A percentile compares a stretch with the other conserved stretches of the same genome.
These are phyloP conservation scores for Hydrocynus forskahlii DNA, from an alignment of 2,797 vertebrate species.

Conservation along the genomic window DNA sequence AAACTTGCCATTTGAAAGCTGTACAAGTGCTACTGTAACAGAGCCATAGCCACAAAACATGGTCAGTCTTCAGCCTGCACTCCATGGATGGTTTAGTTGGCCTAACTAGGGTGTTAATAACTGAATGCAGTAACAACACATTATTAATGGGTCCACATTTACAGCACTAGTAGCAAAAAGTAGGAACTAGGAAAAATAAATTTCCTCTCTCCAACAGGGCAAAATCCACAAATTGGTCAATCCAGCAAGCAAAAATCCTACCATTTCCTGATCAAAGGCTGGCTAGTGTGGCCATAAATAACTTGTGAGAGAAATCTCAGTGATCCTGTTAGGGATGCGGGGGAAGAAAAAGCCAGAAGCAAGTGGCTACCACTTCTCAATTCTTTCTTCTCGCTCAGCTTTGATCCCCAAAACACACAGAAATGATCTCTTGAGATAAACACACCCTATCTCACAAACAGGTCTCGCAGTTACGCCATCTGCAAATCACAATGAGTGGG, in stretches of 20 bases:
- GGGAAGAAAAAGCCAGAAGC: conserved; percentile 19
- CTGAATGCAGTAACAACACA: too few relatives aligned
- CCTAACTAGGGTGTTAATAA: too few relatives aligned
- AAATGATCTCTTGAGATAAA: conserved; percentile 34
- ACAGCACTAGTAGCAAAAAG: neutral
- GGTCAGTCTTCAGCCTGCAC: too few relatives aligned
- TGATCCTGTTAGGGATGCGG: conserved; percentile 45
- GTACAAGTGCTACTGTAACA: too few relatives aligned
- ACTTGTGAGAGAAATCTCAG: conserved; percentile 22
- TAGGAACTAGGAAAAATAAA: neutral
- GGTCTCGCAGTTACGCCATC: conserved; percentile 18
- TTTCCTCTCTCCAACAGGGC: neutral
- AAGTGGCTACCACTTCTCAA: neutral
- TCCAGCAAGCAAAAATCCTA: conserved; percentile 21
- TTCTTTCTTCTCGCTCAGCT: conserved; percentile 36
- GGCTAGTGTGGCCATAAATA: conserved; percentile 16
- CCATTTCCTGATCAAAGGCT: conserved; percentile 53
- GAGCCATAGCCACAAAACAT: too few relatives aligned
- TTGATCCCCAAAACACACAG: conserved; percentile 44
- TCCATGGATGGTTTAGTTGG: too few relatives aligned
- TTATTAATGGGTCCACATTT: too few relatives aligned
- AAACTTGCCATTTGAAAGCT: too few relatives aligned
- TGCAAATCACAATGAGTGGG: conserved; percentile 4
- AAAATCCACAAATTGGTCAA: neutral
- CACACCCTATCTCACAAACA: conserved; percentile 26